phyloP scores from a whole-genome alignment of 2,113 vertebrate genomes.

The Eolophus roseicapilla region DNA sequence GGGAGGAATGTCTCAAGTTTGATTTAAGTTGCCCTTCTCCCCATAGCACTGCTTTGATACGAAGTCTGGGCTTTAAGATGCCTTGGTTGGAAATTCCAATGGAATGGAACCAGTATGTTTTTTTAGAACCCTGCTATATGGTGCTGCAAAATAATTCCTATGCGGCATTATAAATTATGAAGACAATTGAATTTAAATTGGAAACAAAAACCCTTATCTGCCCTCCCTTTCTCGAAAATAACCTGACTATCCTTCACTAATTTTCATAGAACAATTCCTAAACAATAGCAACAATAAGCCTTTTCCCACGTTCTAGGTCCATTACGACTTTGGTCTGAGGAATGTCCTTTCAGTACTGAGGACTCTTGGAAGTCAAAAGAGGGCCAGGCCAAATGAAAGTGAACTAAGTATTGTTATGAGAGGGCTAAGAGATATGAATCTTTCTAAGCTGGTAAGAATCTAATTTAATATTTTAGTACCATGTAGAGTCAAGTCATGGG shows the following conservation, averaged over 20 bases:
- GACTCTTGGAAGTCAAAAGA: slow-evolving; percentile 79
- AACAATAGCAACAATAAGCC: background rate
- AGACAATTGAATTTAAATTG: background rate
- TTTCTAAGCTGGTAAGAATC: slow-evolving; percentile 78
- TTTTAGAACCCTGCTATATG: background rate
- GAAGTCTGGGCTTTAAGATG: background rate
- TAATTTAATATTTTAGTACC: background rate
- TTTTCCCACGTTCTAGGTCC: slow-evolving; percentile 65
- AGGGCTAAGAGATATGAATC: slow-evolving; percentile 81
- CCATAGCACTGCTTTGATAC: background rate
- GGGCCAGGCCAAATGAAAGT: slow-evolving; percentile 73
- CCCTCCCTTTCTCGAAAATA: background rate
- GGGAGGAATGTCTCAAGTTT: rapidly evolving
- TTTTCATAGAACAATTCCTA: background rate
- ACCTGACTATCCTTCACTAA: background rate
- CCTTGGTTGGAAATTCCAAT: background rate
- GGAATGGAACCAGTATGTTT: background rate
- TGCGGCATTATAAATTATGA: background rate
- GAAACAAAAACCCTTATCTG: background rate
- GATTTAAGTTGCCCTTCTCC: background rate
- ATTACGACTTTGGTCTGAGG: slow-evolving; percentile 82
- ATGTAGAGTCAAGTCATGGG: background rate
- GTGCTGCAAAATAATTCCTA: background rate
- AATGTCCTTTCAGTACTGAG: slow-evolving; percentile 82
- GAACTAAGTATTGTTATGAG: slow-evolving; percentile 80